These are phyloP conservation scores for Lagocephalus sceleratus DNA, from an alignment of 2,797 vertebrate genomes.

Conservation along the genomic window DNA sequence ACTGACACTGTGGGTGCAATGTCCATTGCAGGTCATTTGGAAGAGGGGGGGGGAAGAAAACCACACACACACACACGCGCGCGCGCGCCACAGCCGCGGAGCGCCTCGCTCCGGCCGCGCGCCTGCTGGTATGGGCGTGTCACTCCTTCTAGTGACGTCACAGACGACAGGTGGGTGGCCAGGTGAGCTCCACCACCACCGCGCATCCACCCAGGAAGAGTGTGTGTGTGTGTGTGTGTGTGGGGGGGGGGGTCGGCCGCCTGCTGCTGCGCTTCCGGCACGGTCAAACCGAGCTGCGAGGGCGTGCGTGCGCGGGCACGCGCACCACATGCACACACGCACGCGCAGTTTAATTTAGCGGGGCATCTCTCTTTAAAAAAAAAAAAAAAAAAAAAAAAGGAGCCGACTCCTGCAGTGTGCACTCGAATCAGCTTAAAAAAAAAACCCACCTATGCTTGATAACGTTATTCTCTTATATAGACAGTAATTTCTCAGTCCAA, in stretches of 20 bases:
- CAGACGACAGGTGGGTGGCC: constrained; percentile 51
- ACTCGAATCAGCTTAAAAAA: constrained; percentile 63
- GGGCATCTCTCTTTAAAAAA: constrained; percentile 63
- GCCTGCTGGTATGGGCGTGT: constrained; percentile 53
- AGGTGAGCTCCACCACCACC: constrained; percentile 56
- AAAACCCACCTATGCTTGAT: constrained; percentile 73
- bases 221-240: too few relatives aligned
- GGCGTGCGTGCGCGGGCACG: constrained; percentile 11
- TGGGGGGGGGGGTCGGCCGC: constrained; percentile 43
- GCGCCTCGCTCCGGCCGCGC: constrained; percentile 34
- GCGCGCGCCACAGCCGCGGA: constrained; percentile 41
- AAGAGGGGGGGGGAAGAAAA: constrained; percentile 36
- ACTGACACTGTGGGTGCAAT: constrained; percentile 30
- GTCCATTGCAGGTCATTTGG: constrained; percentile 28
- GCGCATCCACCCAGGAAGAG: constrained; percentile 45
- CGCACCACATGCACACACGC: too few relatives aligned
- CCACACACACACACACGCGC: constrained; percentile 32
- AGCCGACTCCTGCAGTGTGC: constrained; percentile 65
- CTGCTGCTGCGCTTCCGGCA: constrained; percentile 40
- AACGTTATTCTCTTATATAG: constrained; percentile 72
- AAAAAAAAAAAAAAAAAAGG: too few relatives aligned
- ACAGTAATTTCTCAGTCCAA: constrained; percentile 76
- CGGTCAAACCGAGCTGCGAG: constrained; percentile 62
- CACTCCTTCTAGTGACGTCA: constrained; percentile 36
- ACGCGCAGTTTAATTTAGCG: constrained; percentile 37